phyloP scores from a whole-genome alignment of 2,888 invertebrate genomes.

The Hirtodrosophila cameraria region DNA sequence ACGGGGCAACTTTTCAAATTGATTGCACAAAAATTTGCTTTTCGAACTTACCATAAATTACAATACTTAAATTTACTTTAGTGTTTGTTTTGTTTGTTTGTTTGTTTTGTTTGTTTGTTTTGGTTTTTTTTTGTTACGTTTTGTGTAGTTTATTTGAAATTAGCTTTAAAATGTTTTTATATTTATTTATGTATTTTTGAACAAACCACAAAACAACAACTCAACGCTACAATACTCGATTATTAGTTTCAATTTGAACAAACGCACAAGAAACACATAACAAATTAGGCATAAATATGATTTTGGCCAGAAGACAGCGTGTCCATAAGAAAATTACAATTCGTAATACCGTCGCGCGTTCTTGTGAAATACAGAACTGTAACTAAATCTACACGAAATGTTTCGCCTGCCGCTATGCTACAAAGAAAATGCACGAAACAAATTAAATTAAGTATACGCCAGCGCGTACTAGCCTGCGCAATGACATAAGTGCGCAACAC shows the following conservation, averaged over 20 bases:
- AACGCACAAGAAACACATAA: slow-evolving; percentile 53
- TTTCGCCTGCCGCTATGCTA: slow-evolving; percentile 43
- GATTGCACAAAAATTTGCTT: slow-evolving; percentile 41
- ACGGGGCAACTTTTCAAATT: slow-evolving; percentile 71
- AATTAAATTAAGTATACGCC: slow-evolving; percentile 76
- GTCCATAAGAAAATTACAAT: slow-evolving; percentile 23
- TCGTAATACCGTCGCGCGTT: slow-evolving; percentile 47
- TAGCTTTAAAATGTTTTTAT: slow-evolving; percentile 20
- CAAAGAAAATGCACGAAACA: slow-evolving; percentile 61
- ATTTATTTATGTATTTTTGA: slow-evolving; percentile 55
- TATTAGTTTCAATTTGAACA: slow-evolving; percentile 39
- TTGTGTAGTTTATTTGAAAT: slow-evolving; percentile 39
- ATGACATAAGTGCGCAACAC: slow-evolving; percentile 67
- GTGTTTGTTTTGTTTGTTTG: slow-evolving; percentile 34
- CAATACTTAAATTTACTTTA: slow-evolving; percentile 69
- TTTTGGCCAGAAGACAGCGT: slow-evolving; percentile 47
- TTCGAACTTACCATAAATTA: slow-evolving; percentile 70
- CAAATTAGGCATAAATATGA: slow-evolving; percentile 36
- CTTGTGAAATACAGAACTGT: slow-evolving; percentile 61
- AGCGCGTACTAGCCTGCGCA: slow-evolving; percentile 37
- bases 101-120: slow-evolving; percentile 31
- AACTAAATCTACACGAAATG: slow-evolving; percentile 66
- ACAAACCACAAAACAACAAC: slow-evolving; percentile 69
- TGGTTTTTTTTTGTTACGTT: too few relatives aligned
- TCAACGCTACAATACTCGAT: slow-evolving; percentile 53